Evolutionary conservation across 1,140 invertebrate genomes (phyloP).

Genomic region (Megalonaias nervosa): DNA sequence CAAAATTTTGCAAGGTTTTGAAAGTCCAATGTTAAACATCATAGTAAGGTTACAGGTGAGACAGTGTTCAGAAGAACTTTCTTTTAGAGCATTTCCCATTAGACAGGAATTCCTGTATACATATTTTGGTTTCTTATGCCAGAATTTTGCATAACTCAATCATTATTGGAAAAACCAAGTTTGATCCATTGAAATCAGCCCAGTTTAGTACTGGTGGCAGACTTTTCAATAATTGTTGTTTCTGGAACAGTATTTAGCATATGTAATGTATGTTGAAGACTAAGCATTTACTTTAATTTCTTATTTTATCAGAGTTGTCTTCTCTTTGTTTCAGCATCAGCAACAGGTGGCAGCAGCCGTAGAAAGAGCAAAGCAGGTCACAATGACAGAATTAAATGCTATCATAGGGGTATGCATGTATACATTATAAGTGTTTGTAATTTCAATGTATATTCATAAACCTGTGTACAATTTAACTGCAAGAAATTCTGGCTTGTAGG

Average conservation of each 20-base stretch:
- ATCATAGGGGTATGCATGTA: conserved; percentile 68
- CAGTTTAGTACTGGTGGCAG: not conserved
- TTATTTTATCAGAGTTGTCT: conserved; percentile 86
- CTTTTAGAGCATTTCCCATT: no score
- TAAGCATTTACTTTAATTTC: conserved; percentile 63
- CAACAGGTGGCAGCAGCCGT: conserved; percentile 98
- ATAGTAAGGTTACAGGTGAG: no score
- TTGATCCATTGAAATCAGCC: not conserved
- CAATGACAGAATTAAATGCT: conserved; percentile 95
- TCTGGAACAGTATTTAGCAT: not conserved
- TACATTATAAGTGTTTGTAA: not conserved
- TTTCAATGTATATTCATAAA: no score
- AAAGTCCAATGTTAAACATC: no score
- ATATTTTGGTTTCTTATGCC: no score
- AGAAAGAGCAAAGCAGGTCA: conserved; percentile 98
- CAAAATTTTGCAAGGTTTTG: no score
- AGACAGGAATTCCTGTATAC: no score
- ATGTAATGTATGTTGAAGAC: not conserved
- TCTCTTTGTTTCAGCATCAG: conserved; percentile 81
- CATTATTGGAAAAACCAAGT: no score
- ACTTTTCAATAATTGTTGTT: not conserved
- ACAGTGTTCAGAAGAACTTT: no score
- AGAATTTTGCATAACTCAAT: no score
- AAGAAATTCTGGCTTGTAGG: no score
- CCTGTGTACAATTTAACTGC: no score